These are phyloP conservation scores for Condylura cristata DNA, from an alignment of 2,113 vertebrate genomes.

Conservation along the genomic window DNA sequence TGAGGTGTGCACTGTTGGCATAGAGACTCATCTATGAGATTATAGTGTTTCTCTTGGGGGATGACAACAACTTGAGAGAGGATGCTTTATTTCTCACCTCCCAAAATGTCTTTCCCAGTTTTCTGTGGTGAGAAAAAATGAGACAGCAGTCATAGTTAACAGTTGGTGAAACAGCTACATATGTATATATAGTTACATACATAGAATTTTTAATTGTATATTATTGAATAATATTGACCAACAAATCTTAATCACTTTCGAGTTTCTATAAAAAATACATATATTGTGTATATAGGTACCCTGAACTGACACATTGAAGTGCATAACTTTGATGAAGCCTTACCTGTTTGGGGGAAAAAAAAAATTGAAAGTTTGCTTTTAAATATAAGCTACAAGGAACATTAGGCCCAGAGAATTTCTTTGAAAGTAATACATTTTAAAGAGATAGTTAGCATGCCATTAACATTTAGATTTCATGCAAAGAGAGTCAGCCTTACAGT, in stretches of 20 bases:
- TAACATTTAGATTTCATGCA: neutral
- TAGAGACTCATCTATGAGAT: neutral
- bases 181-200: neutral
- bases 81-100: conserved; percentile 33
- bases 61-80: neutral
- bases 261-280: neutral
- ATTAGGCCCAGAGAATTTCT: neutral
- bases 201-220: neutral
- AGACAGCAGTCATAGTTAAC: neutral
- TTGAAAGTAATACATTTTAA: neutral
- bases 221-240: neutral
- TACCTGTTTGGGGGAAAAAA: neutral
- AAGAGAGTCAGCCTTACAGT: neutral
- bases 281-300: neutral
- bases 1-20: neutral
- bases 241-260: neutral
- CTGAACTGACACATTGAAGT: neutral
- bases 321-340: neutral
- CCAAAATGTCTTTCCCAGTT: conserved; percentile 54
- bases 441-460: neutral
- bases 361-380: conserved; percentile 9
- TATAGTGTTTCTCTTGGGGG: conserved; percentile 22
- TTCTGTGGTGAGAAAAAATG: conserved; percentile 50
- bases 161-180: neutral
- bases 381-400: neutral